These are phyloP conservation scores for Cinara cedri DNA, from an alignment of 2,888 invertebrate species.

Conservation along the genomic window DNA sequence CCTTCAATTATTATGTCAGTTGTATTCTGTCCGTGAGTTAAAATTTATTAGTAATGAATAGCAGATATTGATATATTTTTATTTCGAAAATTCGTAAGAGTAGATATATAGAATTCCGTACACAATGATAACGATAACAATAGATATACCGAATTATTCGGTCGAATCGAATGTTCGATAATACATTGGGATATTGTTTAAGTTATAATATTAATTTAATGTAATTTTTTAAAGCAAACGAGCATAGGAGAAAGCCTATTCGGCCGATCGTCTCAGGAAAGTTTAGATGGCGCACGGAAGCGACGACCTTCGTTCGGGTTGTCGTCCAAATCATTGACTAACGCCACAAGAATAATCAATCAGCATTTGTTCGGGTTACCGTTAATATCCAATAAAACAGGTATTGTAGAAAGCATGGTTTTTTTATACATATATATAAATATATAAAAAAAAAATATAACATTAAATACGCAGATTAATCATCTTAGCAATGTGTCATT, in stretches of 20 bases:
- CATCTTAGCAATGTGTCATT: too few species aligned
- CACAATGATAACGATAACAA: too few species aligned
- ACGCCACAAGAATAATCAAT: conserved; percentile 75
- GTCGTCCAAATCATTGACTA: conserved; percentile 72
- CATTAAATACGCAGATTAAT: too few species aligned
- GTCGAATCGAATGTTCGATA: neutral
- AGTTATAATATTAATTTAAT: neutral
- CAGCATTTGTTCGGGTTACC: conserved; percentile 73
- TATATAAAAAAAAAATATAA: neutral
- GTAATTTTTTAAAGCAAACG: conserved; percentile 18
- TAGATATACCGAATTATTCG: neutral
- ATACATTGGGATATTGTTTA: too few species aligned
- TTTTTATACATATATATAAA: neutral
- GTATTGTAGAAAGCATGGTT: conserved; percentile 24
- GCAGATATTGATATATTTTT: neutral
- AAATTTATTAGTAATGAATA: too few species aligned
- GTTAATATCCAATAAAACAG: conserved; percentile 55
- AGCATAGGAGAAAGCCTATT: conserved; percentile 56
- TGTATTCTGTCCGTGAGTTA: too few species aligned
- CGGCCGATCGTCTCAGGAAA: conserved; percentile 66
- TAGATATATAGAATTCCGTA: too few species aligned
- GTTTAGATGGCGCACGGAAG: conserved; percentile 63
- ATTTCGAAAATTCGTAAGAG: neutral
- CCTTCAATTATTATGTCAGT: too few species aligned
- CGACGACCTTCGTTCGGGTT: conserved; percentile 66